Evolutionary conservation across 1,140 invertebrate genomes (phyloP), one percentile per base, ranked within the genome.

Genomic region (Galleria mellonella): DNA sequence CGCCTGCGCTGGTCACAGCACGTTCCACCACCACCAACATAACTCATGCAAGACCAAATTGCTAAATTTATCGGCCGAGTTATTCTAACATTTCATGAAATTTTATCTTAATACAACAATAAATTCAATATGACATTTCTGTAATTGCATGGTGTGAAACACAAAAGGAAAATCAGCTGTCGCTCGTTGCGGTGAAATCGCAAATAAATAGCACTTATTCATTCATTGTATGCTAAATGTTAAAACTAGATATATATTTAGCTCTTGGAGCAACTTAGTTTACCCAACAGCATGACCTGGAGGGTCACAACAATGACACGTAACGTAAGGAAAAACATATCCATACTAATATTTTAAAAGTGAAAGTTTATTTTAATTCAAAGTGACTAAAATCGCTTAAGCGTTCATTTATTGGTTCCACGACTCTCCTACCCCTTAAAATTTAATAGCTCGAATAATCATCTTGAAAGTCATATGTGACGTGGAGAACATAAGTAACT

Each of bases 1-100:
- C 62, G 50, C 41, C 28, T 47, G 54, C 64, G 48, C 37, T 40
- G 39, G 51, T 55, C 45, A 53, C 62, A 56, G 51, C 55, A 47
- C 48, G 53, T 37, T 43, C 41, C 55, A 33, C 52, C 44, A 41
- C 42, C 47, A 35, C 46, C 41, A 43, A 32, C 50, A 59, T 47
- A 55, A 56, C 47, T 62, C 61, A 56, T 67, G 72, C 68, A 81
- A 79, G 53, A 76, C 47, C 51, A 54, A 58, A 62, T 81, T 84
- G 76, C 77, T 60, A 73, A 70, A 82, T 62, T 75, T 57, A 51
- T 37, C 66, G 64, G 46, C 60, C 63, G 53, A 73, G 29, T 67
- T 73, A 52, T 39, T 58, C 52, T 58, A 51, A 39, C 46, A 55
- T 52, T 63, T 51, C 60, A 59, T 54, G 45, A 40, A 54, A 49